Conservation (phyloP, 2,797 vertebrate species). For the Rhinogobio ventralis region DNA sequence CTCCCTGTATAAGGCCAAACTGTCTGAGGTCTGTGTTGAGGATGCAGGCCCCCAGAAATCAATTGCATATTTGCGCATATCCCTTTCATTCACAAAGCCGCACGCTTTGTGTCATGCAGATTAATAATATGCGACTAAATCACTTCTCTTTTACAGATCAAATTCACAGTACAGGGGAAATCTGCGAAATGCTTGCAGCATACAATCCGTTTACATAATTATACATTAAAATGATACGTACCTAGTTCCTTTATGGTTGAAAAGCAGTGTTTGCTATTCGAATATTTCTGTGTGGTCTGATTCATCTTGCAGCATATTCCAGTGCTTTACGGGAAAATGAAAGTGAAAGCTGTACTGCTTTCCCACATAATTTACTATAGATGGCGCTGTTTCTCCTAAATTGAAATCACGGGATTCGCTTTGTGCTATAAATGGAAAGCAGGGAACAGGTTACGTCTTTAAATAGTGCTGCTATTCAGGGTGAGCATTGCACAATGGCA, state of each 20-base stretch:
- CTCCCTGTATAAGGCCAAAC: no score
- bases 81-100: neutral
- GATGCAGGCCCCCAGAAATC: neutral
- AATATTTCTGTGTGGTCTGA: neutral
- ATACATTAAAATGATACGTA: neutral
- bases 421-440: neutral
- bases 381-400: constrained; percentile 29
- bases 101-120: neutral
- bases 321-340: constrained; percentile 55
- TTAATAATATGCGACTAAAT: neutral
- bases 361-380: neutral
- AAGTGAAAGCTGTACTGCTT: constrained; percentile 46
- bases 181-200: neutral
- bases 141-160: neutral
- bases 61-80: neutral
- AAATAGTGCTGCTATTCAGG: neutral
- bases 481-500: no score
- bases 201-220: neutral
- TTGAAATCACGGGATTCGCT: neutral
- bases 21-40: no score
- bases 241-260: neutral
- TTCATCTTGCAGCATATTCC: neutral
- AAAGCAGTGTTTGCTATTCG: neutral
- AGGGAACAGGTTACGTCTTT: neutral
- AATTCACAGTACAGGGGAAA: neutral